Percentiles rank a stretch among this genome's conserved stretches.
Conservation (phyloP, 2,797 vertebrate genomes). For the Eospalax fontanierii region DNA sequence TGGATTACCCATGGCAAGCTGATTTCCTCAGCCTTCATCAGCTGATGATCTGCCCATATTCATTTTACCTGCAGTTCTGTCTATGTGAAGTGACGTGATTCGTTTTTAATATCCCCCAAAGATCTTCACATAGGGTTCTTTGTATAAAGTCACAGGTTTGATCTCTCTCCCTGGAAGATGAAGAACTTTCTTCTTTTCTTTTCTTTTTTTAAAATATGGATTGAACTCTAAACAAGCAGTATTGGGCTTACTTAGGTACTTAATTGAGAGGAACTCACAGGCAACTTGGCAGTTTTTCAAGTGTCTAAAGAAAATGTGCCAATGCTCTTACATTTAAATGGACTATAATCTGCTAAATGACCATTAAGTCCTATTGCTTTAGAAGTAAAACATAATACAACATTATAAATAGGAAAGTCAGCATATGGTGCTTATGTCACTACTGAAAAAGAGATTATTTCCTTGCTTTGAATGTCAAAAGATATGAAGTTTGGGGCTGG, state of each 20-base stretch:
- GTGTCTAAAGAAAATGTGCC: not conserved
- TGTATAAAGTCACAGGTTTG: not conserved
- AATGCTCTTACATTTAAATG: not conserved
- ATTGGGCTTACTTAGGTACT: not conserved
- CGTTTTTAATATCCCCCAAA: not conserved
- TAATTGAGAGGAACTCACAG: slow-evolving; percentile 6
- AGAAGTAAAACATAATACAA: slow-evolving; percentile 18
- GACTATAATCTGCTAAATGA: slow-evolving; percentile 6
- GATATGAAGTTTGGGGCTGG: not conserved
- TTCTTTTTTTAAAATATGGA: not conserved
- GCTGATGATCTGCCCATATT: not conserved
- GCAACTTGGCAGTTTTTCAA: not conserved
- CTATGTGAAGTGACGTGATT: not conserved
- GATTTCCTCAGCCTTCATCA: not conserved
- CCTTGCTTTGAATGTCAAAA: not conserved
- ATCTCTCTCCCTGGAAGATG: not conserved
- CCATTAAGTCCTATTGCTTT: not conserved
- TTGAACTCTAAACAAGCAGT: not conserved
- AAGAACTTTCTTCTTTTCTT: not conserved
- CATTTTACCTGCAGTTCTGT: not conserved
- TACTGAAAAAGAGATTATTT: not conserved
- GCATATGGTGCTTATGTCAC: not conserved
- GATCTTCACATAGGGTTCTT: slow-evolving; percentile 11
- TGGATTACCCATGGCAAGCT: not conserved
- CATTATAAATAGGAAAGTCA: not conserved